A percentile compares a stretch with the other conserved stretches of the same genome.
Conservation (phyloP, 2,888 invertebrate genomes). For the Eudemis profundana region DNA sequence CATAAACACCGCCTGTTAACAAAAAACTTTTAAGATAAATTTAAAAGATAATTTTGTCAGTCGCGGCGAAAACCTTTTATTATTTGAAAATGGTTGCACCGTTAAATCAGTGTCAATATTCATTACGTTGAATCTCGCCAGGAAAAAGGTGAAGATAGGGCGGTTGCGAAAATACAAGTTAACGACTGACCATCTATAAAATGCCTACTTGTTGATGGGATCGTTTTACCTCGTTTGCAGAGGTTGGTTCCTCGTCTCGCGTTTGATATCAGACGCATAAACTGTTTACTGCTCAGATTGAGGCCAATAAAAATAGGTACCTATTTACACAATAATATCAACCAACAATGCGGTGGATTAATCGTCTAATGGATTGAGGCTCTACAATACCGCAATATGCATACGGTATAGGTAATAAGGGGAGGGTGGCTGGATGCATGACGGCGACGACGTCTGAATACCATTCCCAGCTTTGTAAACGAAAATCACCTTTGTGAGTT, state of each 20-base stretch:
- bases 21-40: slow-evolving; percentile 17
- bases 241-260: not conserved
- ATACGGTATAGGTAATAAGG: slow-evolving; percentile 79
- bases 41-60: slow-evolving; percentile 12
- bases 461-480: slow-evolving; percentile 46
- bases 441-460: slow-evolving; percentile 61
- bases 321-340: slow-evolving; percentile 60
- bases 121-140: slow-evolving; percentile 19
- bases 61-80: slow-evolving; percentile 10
- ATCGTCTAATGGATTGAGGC: slow-evolving; percentile 79
- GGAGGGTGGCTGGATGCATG: slow-evolving; percentile 79
- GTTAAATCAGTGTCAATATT: slow-evolving; percentile 29
- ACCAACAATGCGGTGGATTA: slow-evolving; percentile 73
- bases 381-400: slow-evolving; percentile 80
- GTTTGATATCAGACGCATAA: not conserved
- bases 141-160: slow-evolving; percentile 7
- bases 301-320: slow-evolving; percentile 2
- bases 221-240: slow-evolving; percentile 12
- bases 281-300: not conserved
- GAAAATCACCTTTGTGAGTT: slow-evolving; percentile 60
- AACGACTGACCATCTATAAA: slow-evolving; percentile 25
- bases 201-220: slow-evolving; percentile 22
- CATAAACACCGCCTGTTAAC: slow-evolving; percentile 21
- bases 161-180: slow-evolving; percentile 18
- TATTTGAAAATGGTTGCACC: slow-evolving; percentile 19